Evolutionary conservation across 2,797 vertebrate genomes (phyloP), one percentile per base, ranked within the genome.

Genomic region (Urosaurus nigricauda): DNA sequence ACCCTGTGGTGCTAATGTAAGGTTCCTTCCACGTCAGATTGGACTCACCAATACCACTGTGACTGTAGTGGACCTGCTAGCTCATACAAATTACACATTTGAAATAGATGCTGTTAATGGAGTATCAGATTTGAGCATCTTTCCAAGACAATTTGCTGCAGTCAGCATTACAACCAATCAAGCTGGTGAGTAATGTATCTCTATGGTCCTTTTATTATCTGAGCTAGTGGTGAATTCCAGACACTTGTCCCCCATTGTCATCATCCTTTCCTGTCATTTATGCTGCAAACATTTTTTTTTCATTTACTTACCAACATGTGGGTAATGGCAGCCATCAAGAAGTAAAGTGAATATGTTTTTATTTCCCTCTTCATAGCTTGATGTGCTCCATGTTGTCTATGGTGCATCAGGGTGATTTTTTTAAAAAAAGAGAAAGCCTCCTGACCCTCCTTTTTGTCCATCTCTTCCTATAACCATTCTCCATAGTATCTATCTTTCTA

Each of bases 91-190:
- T 97, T 99, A 99, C 96, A 99, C 98, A 0, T 99, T 99, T 88
- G 98, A 99, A 97, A 98, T 99, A 0, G 98, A 99, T 78, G 98
- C 98, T 0, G 90, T 97, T 93, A 99, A 99, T 0, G 98, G 98
- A 0, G 99, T 99, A 2, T 99, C 99, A 0, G 93, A 96, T n/a
- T 92, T 98, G 89, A 98, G 98, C 8, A 94, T 97, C 0, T 94
- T 96, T 7, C 95, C 98, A 87, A 97, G 98, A 53, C 98, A 98
- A 90, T 98, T 98, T 53, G 98, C 99, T 1, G 98, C 98, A 0
- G 99, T 99, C 93, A 99, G 97, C 96, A 98, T 99, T 96, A 99
- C 98, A 9, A 99, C 99, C 40, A 99, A 99, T 93, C 99, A 99
- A 97, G 99, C 99, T 26, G 99, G 99, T 99, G 95, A 98, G 98